Conservation (phyloP, 2,113 vertebrate genomes). For the Chlorodrepanis virens region DNA sequence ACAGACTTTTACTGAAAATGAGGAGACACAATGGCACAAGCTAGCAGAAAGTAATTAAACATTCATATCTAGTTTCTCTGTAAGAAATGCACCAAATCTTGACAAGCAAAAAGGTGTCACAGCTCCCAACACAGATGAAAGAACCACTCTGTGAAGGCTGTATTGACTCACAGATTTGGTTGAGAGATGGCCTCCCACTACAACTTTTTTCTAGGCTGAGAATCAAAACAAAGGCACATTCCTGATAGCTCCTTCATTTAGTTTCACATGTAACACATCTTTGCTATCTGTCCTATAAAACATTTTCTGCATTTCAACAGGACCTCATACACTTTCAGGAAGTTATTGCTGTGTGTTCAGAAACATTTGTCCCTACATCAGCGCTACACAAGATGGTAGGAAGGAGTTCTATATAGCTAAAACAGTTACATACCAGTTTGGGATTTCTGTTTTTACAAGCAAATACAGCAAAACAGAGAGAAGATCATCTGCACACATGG, state of each 20-base stretch:
- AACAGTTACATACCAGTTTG: conserved; percentile 86
- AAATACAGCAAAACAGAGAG: conserved; percentile 92
- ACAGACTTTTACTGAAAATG: not conserved
- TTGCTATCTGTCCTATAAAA: not conserved
- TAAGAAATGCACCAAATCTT: not conserved
- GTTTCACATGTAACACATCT: not conserved
- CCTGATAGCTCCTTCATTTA: not conserved
- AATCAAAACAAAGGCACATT: not conserved
- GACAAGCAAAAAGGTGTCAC: not conserved
- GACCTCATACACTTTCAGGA: not conserved
- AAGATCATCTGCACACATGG: conserved; percentile 92
- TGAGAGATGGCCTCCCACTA: not conserved
- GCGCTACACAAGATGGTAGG: not conserved
- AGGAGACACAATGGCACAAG: not conserved
- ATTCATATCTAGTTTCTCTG: not conserved
- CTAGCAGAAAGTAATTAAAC: not conserved
- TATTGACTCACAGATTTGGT: not conserved
- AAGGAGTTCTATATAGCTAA: not conserved
- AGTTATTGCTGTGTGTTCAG: not conserved
- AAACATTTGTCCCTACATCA: not conserved
- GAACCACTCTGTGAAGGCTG: not conserved
- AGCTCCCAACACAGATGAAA: not conserved
- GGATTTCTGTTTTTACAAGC: conserved; percentile 94
- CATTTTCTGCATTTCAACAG: not conserved
- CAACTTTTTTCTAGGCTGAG: not conserved